These are phyloP conservation scores for Trachythela sp. DNA, from an alignment of 64 coral and sea anemone genomes.

Conservation along the genomic window DNA sequence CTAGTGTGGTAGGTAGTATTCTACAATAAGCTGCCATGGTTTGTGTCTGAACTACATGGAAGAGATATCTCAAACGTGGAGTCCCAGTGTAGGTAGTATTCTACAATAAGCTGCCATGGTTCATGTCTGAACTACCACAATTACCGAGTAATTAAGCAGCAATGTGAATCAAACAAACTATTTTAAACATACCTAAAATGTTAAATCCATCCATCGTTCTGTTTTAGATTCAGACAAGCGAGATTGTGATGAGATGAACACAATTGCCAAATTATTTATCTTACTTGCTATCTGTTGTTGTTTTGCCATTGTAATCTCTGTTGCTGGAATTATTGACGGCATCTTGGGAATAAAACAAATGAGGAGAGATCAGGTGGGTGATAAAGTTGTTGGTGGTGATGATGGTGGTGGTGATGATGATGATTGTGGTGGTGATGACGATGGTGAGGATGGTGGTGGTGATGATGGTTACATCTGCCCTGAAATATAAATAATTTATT, in stretches of 20 bases:
- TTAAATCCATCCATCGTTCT: neutral
- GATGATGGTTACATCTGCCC: no score
- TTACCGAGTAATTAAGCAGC: neutral
- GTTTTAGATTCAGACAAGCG: neutral
- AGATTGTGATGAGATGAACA: slow-evolving; percentile 7
- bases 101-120: no score
- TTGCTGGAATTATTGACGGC: neutral
- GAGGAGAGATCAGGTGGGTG: neutral
- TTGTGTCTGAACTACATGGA: no score
- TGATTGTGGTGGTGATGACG: no score
- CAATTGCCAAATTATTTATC: neutral
- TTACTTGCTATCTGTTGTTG: neutral
- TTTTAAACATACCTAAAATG: neutral
- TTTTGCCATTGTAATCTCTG: neutral
- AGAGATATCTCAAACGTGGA: no score
- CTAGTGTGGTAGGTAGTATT: no score
- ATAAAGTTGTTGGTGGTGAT: no score
- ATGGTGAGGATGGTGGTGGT: no score
- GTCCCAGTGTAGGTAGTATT: no score
- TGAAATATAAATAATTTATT: no score
- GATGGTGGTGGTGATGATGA: no score
- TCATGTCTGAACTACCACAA: neutral
- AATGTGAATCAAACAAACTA: neutral
- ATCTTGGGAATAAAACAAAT: neutral
- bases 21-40: no score